Evolutionary conservation across 2,888 invertebrate genomes (phyloP).

Genomic region (Hirtodrosophila trivittata): DNA sequence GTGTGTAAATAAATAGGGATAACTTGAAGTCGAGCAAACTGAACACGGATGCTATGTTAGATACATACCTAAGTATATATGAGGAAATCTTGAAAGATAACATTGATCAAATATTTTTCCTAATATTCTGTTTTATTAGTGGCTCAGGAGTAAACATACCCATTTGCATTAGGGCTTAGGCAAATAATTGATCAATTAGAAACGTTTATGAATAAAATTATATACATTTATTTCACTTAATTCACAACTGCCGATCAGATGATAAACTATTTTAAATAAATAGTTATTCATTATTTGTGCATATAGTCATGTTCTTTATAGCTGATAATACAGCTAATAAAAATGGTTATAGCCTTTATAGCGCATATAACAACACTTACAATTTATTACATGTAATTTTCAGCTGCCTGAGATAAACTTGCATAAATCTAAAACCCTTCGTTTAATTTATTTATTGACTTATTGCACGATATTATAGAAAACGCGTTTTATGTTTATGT

Average conservation of each 20-base stretch:
- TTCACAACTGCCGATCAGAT: constrained; percentile 24
- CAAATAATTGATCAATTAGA: no score
- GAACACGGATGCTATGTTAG: no score
- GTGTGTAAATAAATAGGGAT: no score
- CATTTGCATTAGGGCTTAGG: no score
- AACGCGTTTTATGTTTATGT: constrained; percentile 37
- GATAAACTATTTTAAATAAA: constrained; percentile 9
- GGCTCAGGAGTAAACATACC: no score
- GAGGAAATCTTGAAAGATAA: no score
- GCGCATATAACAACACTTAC: constrained; percentile 40
- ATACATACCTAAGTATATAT: no score
- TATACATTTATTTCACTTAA: no score
- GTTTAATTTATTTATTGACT: constrained; percentile 30
- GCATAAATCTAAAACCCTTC: constrained; percentile 31
- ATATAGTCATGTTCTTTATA: constrained; percentile 17
- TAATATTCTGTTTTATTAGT: no score
- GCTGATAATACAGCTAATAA: neutral
- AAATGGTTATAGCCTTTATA: constrained; percentile 18
- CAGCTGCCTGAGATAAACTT: constrained; percentile 14
- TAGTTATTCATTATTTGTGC: constrained; percentile 12
- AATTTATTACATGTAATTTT: constrained; percentile 30
- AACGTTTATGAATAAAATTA: no score
- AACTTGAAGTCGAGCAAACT: no score
- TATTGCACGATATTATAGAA: constrained; percentile 5
- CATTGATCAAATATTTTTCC: no score